Percentiles rank a stretch among this genome's conserved stretches.
These are phyloP conservation scores for Pseudomyrmex gracilis DNA, from an alignment of 1,140 invertebrate species.

Conservation along the genomic window DNA sequence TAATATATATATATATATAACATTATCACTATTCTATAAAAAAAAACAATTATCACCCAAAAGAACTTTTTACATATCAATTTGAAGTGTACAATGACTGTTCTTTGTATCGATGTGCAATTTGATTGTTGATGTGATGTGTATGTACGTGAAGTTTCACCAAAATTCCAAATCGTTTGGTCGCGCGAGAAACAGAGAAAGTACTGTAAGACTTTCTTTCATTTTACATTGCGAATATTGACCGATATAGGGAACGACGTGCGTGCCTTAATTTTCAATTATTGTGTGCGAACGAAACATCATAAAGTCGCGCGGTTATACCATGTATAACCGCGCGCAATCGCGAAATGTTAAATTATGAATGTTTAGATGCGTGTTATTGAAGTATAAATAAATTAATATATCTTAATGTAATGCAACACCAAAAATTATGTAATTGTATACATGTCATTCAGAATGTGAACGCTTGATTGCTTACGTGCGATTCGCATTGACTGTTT, in stretches of 20 bases:
- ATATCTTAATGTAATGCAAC: conserved; percentile 2
- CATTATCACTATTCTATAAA: neutral
- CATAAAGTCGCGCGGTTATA: neutral
- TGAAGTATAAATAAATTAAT: neutral
- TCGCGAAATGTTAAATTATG: neutral
- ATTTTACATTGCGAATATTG: conserved; percentile 53
- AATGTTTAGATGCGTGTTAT: neutral
- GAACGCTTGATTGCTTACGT: neutral
- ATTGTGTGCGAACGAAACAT: neutral
- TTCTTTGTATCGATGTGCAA: neutral
- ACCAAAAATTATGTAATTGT: neutral
- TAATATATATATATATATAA: neutral
- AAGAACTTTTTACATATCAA: too few relatives aligned
- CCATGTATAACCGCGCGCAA: neutral
- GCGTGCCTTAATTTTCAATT: conserved; percentile 72
- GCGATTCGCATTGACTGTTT: conserved; percentile 4
- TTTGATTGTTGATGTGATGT: neutral
- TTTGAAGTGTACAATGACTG: too few relatives aligned
- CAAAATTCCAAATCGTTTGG: conserved; percentile 58
- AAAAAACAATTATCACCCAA: too few relatives aligned
- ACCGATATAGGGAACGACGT: conserved; percentile 14
- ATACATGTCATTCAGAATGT: neutral
- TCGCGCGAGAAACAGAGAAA: conserved; percentile 63
- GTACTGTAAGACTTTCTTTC: conserved; percentile 64
- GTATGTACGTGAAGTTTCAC: conserved; percentile 60